Conservation (phyloP, 1,140 invertebrate species). For the Tetragnatha versicolor region DNA sequence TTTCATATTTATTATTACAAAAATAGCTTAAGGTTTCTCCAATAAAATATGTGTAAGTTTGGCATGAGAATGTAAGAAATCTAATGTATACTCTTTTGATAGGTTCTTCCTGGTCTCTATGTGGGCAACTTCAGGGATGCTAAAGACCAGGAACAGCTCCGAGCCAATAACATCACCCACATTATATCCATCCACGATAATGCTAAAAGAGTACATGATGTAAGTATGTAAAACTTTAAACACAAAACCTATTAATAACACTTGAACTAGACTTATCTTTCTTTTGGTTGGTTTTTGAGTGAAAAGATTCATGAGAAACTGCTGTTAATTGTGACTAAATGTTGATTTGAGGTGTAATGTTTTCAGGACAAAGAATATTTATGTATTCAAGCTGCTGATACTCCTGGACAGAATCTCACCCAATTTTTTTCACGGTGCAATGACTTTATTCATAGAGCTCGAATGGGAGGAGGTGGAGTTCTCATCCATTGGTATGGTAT, state of each 20-base stretch:
- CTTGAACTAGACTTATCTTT: not conserved
- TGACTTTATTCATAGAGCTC: conserved; percentile 93
- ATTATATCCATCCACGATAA: conserved; percentile 95
- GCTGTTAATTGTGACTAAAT: no score
- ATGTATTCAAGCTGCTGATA: conserved; percentile 91
- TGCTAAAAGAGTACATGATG: conserved; percentile 71
- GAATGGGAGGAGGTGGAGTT: conserved; percentile 87
- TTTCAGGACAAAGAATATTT: conserved; percentile 77
- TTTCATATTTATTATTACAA: no score
- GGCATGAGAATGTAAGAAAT: no score
- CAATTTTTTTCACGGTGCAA: conserved; percentile 93
- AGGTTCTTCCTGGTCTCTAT: conserved; percentile 65
- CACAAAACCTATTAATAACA: no score
- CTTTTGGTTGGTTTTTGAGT: no score
- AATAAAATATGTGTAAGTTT: no score
- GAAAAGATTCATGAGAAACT: no score
- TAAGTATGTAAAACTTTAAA: no score
- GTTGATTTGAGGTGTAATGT: no score
- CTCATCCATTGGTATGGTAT: conserved; percentile 94
- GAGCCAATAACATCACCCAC: conserved; percentile 90
- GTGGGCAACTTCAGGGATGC: conserved; percentile 78
- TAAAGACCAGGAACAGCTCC: conserved; percentile 86
- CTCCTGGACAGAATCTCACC: conserved; percentile 88
- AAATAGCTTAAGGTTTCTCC: no score
- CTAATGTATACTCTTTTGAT: no score